A percentile compares a stretch with the other conserved stretches of the same genome.
These are phyloP conservation scores for Uria aalge DNA, from an alignment of 2,113 vertebrate species.

Conservation along the genomic window DNA sequence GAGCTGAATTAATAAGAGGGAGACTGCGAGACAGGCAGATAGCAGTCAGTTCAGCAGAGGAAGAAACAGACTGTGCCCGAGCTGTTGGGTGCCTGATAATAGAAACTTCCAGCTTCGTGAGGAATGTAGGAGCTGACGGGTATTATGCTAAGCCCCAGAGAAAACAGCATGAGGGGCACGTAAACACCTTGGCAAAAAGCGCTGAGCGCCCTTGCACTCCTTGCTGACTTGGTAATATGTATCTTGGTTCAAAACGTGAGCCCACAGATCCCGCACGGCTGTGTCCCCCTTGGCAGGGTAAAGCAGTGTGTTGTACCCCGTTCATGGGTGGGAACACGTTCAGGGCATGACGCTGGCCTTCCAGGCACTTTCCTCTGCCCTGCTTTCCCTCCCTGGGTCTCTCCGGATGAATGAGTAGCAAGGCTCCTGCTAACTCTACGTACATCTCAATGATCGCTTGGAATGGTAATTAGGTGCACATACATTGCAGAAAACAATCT, in stretches of 20 bases:
- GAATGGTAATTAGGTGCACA: background rate
- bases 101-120: background rate
- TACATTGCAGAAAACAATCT: background rate
- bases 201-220: background rate
- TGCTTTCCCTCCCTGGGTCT: background rate
- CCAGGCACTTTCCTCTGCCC: background rate
- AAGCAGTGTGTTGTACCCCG: background rate
- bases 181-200: background rate
- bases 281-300: background rate
- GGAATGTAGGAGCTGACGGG: background rate
- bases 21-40: background rate
- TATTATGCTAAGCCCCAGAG: background rate
- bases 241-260: background rate
- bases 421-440: background rate
- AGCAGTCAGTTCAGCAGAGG: background rate
- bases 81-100: background rate
- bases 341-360: background rate
- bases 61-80: background rate
- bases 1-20: background rate
- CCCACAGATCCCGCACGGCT: accelerated
- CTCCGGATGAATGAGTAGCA: background rate
- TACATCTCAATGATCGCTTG: background rate
- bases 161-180: background rate
- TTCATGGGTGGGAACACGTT: accelerated
- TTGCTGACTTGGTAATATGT: background rate